Base-by-base conservation (phyloP, 2,113 vertebrate genomes). In the Sinocyclocheilus anshuiensis region DNA sequence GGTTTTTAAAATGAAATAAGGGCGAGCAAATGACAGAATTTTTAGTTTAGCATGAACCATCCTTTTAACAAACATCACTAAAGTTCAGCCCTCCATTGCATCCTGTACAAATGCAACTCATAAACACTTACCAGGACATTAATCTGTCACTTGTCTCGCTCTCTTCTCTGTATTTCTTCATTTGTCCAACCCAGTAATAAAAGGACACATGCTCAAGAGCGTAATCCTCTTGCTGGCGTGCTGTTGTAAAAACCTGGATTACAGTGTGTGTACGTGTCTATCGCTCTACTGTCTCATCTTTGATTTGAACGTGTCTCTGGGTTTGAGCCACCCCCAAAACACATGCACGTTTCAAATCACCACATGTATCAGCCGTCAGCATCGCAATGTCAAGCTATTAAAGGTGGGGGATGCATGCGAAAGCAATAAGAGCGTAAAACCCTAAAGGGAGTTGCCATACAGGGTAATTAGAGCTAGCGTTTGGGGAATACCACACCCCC, bases 401-500 rank as follows among this genome's bases (percentile, higher is more conserved):
- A 86, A 88, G 79, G 81, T 55, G 77, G 65, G 84, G 81, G 77
- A 53, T 83, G 85, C 86, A 83, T 33, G 61, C 26, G 71, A 18
- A 48, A 55, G 29, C 33, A 86, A 84, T 33, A 61, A 26, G 45
- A 83, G 82, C 86, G 83, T 67, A 75, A 88, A 88, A 29, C 36
- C 36, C 72, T 74, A 29, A 92, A 90, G 91, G 82, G 86, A 91
- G 92, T 81, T 75, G 72, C 80, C 26, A 67, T 45, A 50, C 53
- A 84, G 84, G 76, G 75, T 92, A 92, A 92, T 93, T 91, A 90
- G 88, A 86, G 85, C 84, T 91, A 77, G 86, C 88, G 88, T 90
- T 92, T 92, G 85, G 94, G 93, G 92, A 94, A 94, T 92, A 93
- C 90, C 75, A 76, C 86, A 77, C 78, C 79, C 59, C 59, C 39